Evolutionary conservation across 2,113 vertebrate species (phyloP).

Genomic region (Ceyx melanurus): DNA sequence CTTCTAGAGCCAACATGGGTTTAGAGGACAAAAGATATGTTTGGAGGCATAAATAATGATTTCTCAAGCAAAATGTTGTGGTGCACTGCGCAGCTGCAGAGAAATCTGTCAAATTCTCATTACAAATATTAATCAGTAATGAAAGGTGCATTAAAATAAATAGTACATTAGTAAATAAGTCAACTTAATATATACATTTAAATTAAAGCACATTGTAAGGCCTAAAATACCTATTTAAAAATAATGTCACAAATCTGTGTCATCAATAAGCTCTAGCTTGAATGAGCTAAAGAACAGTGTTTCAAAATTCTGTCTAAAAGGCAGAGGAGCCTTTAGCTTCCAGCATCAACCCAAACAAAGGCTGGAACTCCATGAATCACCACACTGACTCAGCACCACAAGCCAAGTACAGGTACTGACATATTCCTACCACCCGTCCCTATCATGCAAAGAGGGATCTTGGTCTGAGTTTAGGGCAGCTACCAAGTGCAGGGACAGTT

Average conservation of each 20-base stretch:
- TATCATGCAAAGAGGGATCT: accelerated
- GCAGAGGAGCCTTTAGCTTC: not conserved
- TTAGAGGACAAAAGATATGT: not conserved
- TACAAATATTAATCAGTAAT: not conserved
- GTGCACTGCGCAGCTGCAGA: not conserved
- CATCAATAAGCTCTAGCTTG: not conserved
- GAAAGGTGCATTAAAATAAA: not conserved
- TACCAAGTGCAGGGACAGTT: not conserved
- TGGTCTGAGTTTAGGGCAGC: not conserved
- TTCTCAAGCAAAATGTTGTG: not conserved
- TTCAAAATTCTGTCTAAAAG: not conserved
- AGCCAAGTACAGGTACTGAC: not conserved
- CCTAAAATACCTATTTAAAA: not conserved
- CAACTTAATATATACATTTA: not conserved
- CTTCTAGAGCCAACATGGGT: not conserved
- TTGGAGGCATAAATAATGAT: not conserved
- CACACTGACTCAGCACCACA: accelerated
- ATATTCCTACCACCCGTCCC: not conserved
- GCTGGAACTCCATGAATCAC: not conserved
- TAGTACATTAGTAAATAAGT: not conserved
- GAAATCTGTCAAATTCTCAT: not conserved
- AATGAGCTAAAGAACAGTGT: not conserved
- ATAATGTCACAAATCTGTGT: not conserved
- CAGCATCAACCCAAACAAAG: not conserved
- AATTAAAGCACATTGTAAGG: not conserved